phyloP scores from a whole-genome alignment of 2,113 vertebrate genomes.

The Saiga tatarica region DNA sequence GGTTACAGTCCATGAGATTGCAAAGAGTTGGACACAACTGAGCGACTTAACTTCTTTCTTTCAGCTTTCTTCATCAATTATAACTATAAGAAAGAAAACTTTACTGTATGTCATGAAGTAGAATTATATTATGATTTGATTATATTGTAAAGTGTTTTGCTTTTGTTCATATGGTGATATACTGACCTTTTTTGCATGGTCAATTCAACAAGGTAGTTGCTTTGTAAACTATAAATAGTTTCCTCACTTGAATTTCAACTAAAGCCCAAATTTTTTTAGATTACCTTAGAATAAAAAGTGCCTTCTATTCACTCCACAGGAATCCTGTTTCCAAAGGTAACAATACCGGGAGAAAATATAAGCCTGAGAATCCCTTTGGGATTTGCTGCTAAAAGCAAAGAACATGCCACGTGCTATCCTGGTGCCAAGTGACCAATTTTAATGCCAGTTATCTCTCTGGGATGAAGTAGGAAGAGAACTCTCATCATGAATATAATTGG shows the following conservation, averaged over 20 bases:
- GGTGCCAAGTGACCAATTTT: neutral
- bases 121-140: neutral
- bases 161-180: neutral
- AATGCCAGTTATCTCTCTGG: neutral
- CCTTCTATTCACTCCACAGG: neutral
- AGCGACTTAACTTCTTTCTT: neutral
- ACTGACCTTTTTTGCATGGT: neutral
- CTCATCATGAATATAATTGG: neutral
- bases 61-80: neutral
- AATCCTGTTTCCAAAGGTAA: neutral
- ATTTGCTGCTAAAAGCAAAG: neutral
- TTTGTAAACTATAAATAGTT: neutral
- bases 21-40: neutral
- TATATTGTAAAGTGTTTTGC: neutral
- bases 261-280: neutral
- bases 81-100: neutral
- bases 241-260: neutral
- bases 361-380: neutral
- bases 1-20: rapidly evolving
- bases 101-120: neutral
- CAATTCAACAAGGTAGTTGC: neutral
- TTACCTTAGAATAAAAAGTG: neutral
- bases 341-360: neutral
- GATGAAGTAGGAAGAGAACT: neutral
- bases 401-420: neutral